Evolutionary conservation across 2,113 vertebrate genomes (phyloP).

Genomic region (Delphinus delphis): DNA sequence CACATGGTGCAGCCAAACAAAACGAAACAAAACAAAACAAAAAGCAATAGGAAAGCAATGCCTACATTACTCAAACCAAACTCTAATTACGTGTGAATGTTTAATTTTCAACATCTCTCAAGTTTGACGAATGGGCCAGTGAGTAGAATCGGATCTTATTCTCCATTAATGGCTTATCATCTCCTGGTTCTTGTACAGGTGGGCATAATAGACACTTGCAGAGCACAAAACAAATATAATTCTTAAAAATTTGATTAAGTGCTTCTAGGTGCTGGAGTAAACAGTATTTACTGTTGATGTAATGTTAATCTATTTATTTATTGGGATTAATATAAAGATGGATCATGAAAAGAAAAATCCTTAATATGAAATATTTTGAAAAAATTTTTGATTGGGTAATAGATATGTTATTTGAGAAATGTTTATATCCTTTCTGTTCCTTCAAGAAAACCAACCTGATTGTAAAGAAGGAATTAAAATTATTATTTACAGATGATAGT

Average conservation of each 20-base stretch:
- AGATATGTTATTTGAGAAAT: not conserved
- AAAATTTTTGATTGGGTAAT: not conserved
- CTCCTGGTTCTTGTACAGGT: not conserved
- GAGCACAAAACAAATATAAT: not conserved
- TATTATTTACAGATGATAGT: not conserved
- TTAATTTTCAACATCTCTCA: not conserved
- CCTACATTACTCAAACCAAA: not conserved
- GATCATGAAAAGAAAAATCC: not conserved
- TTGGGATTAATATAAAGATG: not conserved
- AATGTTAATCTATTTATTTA: not conserved
- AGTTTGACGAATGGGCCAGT: not conserved
- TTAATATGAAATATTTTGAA: not conserved
- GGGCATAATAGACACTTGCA: not conserved
- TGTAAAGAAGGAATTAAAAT: conserved; percentile 6
- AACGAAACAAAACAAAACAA: not conserved
- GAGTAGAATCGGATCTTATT: not conserved
- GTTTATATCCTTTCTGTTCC: not conserved
- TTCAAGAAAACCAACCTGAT: conserved; percentile 20
- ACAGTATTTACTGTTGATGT: not conserved
- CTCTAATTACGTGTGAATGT: not conserved
- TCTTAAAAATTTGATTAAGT: not conserved
- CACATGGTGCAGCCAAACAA: too few relatives aligned
- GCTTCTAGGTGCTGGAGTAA: not conserved
- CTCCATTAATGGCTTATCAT: not conserved
- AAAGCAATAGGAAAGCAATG: not conserved